These are phyloP conservation scores for Lota lota DNA, from an alignment of 2,113 vertebrate genomes.

Conservation along the genomic window DNA sequence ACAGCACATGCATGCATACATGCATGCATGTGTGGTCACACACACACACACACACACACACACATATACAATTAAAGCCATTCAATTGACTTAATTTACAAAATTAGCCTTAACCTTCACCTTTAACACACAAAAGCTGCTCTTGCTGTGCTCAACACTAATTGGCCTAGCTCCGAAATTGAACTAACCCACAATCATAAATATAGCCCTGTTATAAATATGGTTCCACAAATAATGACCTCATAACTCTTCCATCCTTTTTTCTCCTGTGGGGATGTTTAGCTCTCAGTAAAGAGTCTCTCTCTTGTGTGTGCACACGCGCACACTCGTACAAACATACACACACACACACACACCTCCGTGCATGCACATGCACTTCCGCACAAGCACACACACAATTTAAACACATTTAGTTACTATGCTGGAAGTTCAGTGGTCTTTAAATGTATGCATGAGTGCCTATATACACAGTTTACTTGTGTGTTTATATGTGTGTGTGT, in stretches of 20 bases:
- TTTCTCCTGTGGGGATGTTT: neutral
- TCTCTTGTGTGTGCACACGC: neutral
- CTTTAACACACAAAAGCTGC: neutral
- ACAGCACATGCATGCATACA: neutral
- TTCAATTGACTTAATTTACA: neutral
- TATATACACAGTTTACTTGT: too few species aligned
- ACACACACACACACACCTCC: neutral
- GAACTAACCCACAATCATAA: neutral
- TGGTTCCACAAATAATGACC: neutral
- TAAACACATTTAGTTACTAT: too few species aligned
- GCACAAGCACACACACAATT: too few species aligned
- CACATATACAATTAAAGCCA: neutral
- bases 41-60: neutral
- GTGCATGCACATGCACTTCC: neutral
- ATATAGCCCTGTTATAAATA: slow-evolving; percentile 1
- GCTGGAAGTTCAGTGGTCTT: too few species aligned
- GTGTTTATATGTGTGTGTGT: neutral
- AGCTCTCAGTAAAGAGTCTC: neutral
- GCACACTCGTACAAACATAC: neutral
- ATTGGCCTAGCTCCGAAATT: neutral
- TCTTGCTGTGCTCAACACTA: neutral
- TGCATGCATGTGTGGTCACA: neutral
- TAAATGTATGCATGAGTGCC: too few species aligned
- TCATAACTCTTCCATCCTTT: neutral
- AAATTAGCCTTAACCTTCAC: neutral